phyloP scores from a whole-genome alignment of 2,797 vertebrate species.

The Orestias chungarensis region DNA sequence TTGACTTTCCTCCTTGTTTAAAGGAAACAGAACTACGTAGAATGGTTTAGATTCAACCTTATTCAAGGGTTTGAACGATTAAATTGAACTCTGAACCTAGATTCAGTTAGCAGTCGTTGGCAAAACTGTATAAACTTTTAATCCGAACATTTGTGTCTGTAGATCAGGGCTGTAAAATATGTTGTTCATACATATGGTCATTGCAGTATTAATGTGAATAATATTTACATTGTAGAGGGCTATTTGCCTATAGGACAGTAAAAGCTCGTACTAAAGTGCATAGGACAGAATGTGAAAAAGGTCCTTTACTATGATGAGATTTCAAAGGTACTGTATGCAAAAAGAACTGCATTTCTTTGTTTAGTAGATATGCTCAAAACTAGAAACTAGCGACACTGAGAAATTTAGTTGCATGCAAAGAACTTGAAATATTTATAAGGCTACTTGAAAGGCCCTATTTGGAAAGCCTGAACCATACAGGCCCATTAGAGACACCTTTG shows the following conservation, averaged over 20 bases:
- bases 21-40: neutral
- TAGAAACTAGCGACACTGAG: neutral
- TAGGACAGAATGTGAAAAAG: neutral
- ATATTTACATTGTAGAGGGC: too few relatives aligned
- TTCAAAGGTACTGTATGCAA: neutral
- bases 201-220: too few relatives aligned
- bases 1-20: neutral
- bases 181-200: too few relatives aligned
- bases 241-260: too few relatives aligned
- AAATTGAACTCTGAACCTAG: neutral
- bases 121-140: neutral
- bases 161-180: neutral
- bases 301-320: neutral
- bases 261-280: too few relatives aligned
- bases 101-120: neutral
- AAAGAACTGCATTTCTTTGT: conserved; percentile 1
- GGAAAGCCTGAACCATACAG: neutral
- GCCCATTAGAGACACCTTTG: neutral
- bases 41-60: neutral
- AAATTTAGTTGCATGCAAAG: conserved; percentile 1
- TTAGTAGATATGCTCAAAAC: neutral
- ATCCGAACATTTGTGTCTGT: neutral
- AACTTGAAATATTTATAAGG: neutral
- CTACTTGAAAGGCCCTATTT: neutral
- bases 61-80: neutral